Conservation (phyloP, 2,888 invertebrate genomes). For the Hartigia nigra region DNA sequence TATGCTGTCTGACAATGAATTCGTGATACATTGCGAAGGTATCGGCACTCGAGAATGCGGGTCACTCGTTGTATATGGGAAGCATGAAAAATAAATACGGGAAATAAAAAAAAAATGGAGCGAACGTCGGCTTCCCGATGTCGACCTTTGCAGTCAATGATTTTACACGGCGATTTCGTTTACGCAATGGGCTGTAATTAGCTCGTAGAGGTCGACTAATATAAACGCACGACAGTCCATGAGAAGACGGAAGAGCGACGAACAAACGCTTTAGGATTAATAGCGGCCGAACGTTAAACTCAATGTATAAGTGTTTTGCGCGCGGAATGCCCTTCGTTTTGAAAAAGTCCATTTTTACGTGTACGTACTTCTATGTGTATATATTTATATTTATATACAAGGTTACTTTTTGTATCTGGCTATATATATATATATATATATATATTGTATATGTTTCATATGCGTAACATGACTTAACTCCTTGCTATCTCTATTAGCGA, state of each 20-base stretch:
- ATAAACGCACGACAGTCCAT: not conserved
- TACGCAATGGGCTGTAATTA: not conserved
- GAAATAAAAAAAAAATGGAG: not conserved
- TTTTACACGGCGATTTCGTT: not conserved
- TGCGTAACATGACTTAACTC: not conserved
- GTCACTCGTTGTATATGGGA: not conserved
- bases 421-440: not conserved
- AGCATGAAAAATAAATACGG: not conserved
- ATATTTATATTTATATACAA: not conserved
- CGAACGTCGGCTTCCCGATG: not conserved
- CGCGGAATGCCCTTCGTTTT: not conserved
- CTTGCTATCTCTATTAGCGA: not conserved
- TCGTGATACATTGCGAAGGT: not conserved
- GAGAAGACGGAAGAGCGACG: not conserved
- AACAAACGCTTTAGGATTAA: not conserved
- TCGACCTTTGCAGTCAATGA: not conserved
- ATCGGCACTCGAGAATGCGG: conserved; percentile 1
- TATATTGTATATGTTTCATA: not conserved
- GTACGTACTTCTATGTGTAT: rapidly evolving
- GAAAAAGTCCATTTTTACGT: not conserved
- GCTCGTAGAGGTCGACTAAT: not conserved
- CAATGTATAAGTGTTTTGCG: not conserved
- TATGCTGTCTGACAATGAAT: not conserved
- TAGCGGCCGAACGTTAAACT: not conserved
- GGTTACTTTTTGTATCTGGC: not conserved